Evolutionary conservation across 2,888 invertebrate genomes (phyloP), one percentile per base, ranked within the genome.

Genomic region (Cheilosia pagana): DNA sequence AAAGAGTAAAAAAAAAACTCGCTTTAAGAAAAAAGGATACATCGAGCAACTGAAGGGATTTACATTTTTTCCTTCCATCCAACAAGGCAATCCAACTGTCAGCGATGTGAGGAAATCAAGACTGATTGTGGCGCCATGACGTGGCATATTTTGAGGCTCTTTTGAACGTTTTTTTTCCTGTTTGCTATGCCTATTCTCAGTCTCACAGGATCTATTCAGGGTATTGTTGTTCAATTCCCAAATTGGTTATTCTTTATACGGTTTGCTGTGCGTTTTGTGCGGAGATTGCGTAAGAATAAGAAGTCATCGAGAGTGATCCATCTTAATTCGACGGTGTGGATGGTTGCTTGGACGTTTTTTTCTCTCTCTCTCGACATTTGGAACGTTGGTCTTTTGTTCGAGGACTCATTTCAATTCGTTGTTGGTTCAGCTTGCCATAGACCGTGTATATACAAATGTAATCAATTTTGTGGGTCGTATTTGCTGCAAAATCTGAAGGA

Each of bases 261-360:
- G 52, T 60, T 59, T 31, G 31, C 28, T 1, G 16, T 31, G 35
- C 35, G 35, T 35, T 35, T 35, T 35, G 35, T 31, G 43, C n/a
- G 65, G 70, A 59, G 76, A 62, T 50, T 76, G 70, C 57, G 62
- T 70, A 50, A 63, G 83, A 85, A 85, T 57, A 85, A 88, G 88
- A 88, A 89, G 90, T 91, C 89, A 89, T 90, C 88, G 86, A 87
- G 87, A 88, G 91, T 90, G 90, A 91, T 91, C 91, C 90, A 91
- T 91, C 91, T 91, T 91, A 85, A 86, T 87, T 85, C 81, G 81
- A 59, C 25, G 53, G 52, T 35, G 10, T 3, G 35, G 75, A 77
- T 28, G 28, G 65, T 85, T 83, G 60, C 81, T 76, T 75, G 39
- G 43, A 53, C 31, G 43, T 23, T 57, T 35, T 50, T 65, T 68